Evolutionary conservation across 2,113 vertebrate species (phyloP), one percentile per base, ranked within the genome.

Genomic region (Propithecus coquereli): DNA sequence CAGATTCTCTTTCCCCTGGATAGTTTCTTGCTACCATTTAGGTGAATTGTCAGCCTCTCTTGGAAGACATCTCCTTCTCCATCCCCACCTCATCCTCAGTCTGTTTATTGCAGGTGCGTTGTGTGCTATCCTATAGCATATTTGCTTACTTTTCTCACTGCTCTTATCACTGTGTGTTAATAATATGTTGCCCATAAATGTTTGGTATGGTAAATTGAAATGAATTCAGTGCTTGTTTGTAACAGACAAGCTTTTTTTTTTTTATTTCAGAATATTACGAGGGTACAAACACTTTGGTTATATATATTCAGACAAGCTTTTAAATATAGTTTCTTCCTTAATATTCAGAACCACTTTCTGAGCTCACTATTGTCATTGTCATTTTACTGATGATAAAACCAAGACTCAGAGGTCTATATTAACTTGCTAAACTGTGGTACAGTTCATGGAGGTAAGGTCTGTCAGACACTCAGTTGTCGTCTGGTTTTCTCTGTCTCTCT

Each of bases 381-480:
- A 71, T 92, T 86, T 95, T 80, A 71, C n/a, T 92, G 37, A 92
- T 81, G 92, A 68, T 89, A 92, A 95, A 94, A 89, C 59, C 47
- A 63, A 89, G 87, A 89, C 52, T 70, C 59, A 82, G 57, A 82
- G 4, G 7, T 86, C 16, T 40, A 10, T 70, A 70, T n/a, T 94
- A 89, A 76, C 25, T 90, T 94, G 63, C 43, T 95, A 54, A 79
- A 81, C 66, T 82, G 57, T 85, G 43, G 22, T 86, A 50, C 43
- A 57, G 52, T 81, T 94, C 54, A 50, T 82, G 89, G 57, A 73
- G 52, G 18, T 54, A 54, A 23, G 57, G 57, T 61, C 59, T 61
- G 59, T 61, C 59, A 61, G 59, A 61, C 23, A 61, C 14, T 94
- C 9, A 47, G 34, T 87, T 63, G 52, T 90, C 30, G 10, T 34